A percentile compares a stretch with the other conserved stretches of the same genome.
These are phyloP conservation scores for Tiliacea citrago DNA, from an alignment of 2,888 invertebrate genomes.

Conservation along the genomic window DNA sequence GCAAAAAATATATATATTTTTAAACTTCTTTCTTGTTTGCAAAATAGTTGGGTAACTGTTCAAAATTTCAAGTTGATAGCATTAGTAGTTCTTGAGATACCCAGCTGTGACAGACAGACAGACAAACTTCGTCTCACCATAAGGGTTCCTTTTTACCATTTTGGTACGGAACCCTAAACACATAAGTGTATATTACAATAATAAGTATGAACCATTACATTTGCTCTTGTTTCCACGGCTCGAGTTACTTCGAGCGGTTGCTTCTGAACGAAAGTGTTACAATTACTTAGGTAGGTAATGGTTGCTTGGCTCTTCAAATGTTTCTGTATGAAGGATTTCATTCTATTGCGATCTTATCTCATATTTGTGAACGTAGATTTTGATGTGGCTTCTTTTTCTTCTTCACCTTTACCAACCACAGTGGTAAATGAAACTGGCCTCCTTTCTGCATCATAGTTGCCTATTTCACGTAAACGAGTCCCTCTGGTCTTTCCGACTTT, in stretches of 20 bases:
- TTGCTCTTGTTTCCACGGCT: constrained; percentile 66
- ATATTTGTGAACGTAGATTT: neutral
- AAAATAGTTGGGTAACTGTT: too few species aligned
- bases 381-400: constrained; percentile 8
- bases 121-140: too few species aligned
- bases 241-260: constrained; percentile 47
- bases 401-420: neutral
- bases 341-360: constrained; percentile 1
- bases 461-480: neutral
- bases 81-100: too few species aligned
- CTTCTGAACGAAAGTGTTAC: constrained; percentile 64
- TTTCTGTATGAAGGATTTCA: constrained; percentile 37
- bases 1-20: too few species aligned
- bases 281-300: constrained; percentile 49
- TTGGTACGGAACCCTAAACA: too few species aligned
- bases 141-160: too few species aligned
- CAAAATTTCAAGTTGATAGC: too few species aligned
- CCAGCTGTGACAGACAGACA: too few species aligned
- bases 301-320: constrained; percentile 20
- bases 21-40: too few species aligned
- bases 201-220: constrained; percentile 48
- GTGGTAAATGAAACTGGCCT: neutral
- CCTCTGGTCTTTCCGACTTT: neutral
- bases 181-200: constrained; percentile 30
- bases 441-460: neutral